Evolutionary conservation across 2,888 invertebrate genomes (phyloP), one percentile per base, ranked within the genome.

Genomic region (Ischnura elegans): DNA sequence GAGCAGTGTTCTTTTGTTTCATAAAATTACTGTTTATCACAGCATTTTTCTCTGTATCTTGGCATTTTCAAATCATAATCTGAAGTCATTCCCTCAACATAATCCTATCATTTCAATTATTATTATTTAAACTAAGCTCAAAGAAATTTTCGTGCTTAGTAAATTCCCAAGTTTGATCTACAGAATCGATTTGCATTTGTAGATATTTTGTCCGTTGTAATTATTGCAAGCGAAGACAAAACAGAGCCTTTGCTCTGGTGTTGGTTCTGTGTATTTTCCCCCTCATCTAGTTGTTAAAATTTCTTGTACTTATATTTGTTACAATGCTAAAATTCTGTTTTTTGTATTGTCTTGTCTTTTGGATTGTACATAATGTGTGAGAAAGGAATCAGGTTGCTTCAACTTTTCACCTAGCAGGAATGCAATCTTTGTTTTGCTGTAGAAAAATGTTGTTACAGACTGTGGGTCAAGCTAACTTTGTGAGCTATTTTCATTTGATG

Each of bases 261-360:
- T n/a, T 66, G 43, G 61, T 55, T 66, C 42, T 90, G 43, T 21
- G 4, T 61, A 43, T 6, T 90, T 90, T 90, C n/a, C 42, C 36
- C 61, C 90, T 43, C 21, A 45, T n/a, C n/a, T 45, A 86, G 5
- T 43, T 25, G 46, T 6, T 90, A 6, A 90, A 43, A 61, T 90
- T 51, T 90, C 90, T 61, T 90, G 90, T 90, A 90, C 90, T 90
- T 90, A 90, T 61, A 42, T 90, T 90, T 61, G 90, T 90, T 61
- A 61, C 66, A 90, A 43, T 55, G 61, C 90, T 66, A 61, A 87
- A 90, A 43, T 29, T 43, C 61, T 61, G n/a, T 87, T 51, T 87
- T 43, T 90, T 90, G 90, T 90, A 61, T 51, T 61, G 55, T 46
- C 16, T 76, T 36, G 10, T 36, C 42, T 90, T 61, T 90, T 90